A percentile compares a stretch with the other conserved stretches of the same genome.
Evolutionary conservation across 2,113 vertebrate genomes (phyloP).

Genomic region (Pangasianodon hypophthalmus): DNA sequence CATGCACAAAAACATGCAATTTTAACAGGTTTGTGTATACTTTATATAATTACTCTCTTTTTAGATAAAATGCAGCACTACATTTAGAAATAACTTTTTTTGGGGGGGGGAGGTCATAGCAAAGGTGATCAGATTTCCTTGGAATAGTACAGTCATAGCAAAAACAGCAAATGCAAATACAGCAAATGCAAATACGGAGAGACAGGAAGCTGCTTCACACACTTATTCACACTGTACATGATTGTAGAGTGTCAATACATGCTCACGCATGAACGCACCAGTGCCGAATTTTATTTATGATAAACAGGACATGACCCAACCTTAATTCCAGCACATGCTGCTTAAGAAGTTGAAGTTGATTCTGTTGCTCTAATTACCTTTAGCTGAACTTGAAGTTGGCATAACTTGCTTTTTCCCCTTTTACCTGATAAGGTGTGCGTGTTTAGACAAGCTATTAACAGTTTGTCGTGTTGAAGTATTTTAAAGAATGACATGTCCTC

Average conservation of each 20-base stretch:
- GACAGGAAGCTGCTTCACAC: not conserved
- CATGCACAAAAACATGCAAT: not conserved
- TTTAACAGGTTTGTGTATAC: not conserved
- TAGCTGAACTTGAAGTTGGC: not conserved
- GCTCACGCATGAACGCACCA: not conserved
- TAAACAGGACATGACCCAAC: not conserved
- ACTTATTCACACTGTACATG: not conserved
- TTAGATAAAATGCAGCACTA: too few species aligned
- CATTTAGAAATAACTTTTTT: too few species aligned
- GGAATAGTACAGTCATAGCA: not conserved
- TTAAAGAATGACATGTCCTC: not conserved
- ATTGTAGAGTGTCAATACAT: not conserved
- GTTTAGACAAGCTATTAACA: not conserved
- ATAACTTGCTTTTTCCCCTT: not conserved
- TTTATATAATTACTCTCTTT: too few species aligned
- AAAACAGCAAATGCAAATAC: not conserved
- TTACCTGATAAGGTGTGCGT: not conserved
- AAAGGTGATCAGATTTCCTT: not conserved
- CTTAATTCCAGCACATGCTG: not conserved
- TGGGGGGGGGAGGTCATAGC: too few species aligned
- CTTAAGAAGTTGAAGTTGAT: not conserved
- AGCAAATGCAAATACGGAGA: not conserved
- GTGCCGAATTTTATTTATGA: not conserved
- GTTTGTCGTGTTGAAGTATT: not conserved
- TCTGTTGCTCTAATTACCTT: not conserved